Evolutionary conservation across 2,113 vertebrate genomes (phyloP).

Genomic region (Dasyornis broadbenti): DNA sequence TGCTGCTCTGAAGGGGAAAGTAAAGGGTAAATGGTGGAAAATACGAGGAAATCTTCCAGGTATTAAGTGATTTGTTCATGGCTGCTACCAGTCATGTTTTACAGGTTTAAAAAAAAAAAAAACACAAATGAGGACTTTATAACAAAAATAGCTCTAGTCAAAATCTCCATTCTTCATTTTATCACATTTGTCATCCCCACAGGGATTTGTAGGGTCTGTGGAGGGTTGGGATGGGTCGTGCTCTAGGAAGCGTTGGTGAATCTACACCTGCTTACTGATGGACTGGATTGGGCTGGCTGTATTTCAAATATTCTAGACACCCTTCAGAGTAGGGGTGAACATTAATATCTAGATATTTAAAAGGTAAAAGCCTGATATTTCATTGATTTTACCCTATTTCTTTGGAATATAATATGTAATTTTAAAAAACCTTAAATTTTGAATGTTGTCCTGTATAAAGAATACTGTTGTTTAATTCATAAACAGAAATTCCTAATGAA

Average conservation of each 20-base stretch:
- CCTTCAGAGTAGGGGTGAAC: neutral
- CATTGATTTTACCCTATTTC: neutral
- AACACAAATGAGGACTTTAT: neutral
- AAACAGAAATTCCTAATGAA: neutral
- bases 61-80: neutral
- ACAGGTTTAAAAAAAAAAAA: neutral
- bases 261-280: too few relatives aligned
- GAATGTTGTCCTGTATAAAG: neutral
- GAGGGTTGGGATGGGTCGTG: neutral
- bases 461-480: neutral
- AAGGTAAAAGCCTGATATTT: neutral
- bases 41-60: neutral
- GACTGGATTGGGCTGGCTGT: neutral
- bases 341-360: neutral
- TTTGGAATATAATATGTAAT: neutral
- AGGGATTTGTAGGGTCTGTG: neutral
- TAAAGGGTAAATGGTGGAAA: neutral
- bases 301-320: neutral
- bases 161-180: neutral
- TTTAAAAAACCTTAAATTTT: neutral
- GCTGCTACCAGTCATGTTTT: neutral
- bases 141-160: neutral
- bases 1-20: neutral
- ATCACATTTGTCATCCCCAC: neutral
- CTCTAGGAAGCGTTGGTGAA: accelerated